phyloP scores from a whole-genome alignment of 2,797 vertebrate species.

The Echiichthys vipera region DNA sequence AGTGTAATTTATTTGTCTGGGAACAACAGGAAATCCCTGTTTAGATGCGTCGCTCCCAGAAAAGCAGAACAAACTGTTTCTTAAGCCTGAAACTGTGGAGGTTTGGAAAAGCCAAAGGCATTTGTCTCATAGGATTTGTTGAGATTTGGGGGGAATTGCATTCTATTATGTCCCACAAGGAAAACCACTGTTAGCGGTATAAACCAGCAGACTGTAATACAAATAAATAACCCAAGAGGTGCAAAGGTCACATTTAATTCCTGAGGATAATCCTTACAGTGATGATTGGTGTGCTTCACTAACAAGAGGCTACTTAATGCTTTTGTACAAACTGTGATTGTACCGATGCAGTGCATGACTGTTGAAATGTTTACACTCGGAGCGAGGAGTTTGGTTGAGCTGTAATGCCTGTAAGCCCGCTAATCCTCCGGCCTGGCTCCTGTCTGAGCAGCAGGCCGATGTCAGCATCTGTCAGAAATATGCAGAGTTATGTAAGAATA shows the following conservation, averaged over 20 bases:
- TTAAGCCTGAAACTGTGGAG: constrained; percentile 35
- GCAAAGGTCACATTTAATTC: constrained; percentile 43
- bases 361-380: constrained; percentile 57
- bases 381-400: constrained; percentile 60
- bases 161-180: constrained; percentile 37
- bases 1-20: constrained; percentile 74
- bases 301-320: constrained; percentile 58
- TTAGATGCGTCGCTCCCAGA: constrained; percentile 69
- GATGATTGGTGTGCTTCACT: constrained; percentile 38
- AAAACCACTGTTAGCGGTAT: constrained; percentile 39
- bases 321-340: constrained; percentile 44
- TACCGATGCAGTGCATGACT: constrained; percentile 37
- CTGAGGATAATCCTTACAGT: constrained; percentile 43
- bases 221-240: constrained; percentile 49
- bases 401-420: constrained; percentile 63
- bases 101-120: constrained; percentile 52
- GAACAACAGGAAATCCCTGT: constrained; percentile 84
- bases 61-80: constrained; percentile 64
- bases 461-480: constrained; percentile 77
- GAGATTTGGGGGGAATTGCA: constrained; percentile 44
- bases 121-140: constrained; percentile 53
- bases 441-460: constrained; percentile 60
- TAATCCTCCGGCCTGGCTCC: constrained; percentile 76
- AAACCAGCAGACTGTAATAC: constrained; percentile 32
- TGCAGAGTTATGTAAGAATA: constrained; percentile 72